Evolutionary conservation across 2,888 invertebrate species (phyloP).

Genomic region (Melieria omissa): DNA sequence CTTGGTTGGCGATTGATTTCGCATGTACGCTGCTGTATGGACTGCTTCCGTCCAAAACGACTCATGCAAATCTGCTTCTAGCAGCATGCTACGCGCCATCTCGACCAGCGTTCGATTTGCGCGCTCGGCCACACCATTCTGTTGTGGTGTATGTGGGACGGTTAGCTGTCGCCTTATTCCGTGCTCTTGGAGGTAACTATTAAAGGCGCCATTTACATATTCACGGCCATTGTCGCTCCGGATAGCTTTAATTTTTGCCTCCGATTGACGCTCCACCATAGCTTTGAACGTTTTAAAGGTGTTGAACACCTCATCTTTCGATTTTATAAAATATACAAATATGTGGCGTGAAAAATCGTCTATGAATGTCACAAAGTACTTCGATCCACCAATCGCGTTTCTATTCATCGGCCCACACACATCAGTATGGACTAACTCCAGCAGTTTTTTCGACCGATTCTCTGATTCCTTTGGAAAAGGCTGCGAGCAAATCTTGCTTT

Average conservation of each 20-base stretch:
- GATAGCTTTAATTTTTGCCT: too few relatives aligned
- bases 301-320: too few relatives aligned
- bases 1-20: conserved; percentile 41
- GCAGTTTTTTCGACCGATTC: conserved; percentile 23
- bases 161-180: too few relatives aligned
- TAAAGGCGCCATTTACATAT: too few relatives aligned
- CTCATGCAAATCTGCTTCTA: conserved; percentile 45
- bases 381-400: conserved; percentile 30
- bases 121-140: conserved; percentile 44
- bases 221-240: too few relatives aligned
- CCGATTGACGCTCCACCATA: too few relatives aligned
- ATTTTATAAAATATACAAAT: too few relatives aligned
- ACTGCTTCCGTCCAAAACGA: conserved; percentile 44
- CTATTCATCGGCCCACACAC: conserved; percentile 40
- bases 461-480: conserved; percentile 33
- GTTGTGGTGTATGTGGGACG: too few relatives aligned
- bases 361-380: conserved; percentile 43
- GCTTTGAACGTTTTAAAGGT: too few relatives aligned
- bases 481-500: conserved; percentile 35
- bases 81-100: conserved; percentile 50
- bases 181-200: too few relatives aligned
- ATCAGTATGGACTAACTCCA: conserved; percentile 40
- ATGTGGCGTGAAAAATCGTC: too few relatives aligned
- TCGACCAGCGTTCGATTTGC: conserved; percentile 46
- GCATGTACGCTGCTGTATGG: conserved; percentile 38